Conservation (phyloP, 2,888 invertebrate genomes). For the Busseola fusca region DNA sequence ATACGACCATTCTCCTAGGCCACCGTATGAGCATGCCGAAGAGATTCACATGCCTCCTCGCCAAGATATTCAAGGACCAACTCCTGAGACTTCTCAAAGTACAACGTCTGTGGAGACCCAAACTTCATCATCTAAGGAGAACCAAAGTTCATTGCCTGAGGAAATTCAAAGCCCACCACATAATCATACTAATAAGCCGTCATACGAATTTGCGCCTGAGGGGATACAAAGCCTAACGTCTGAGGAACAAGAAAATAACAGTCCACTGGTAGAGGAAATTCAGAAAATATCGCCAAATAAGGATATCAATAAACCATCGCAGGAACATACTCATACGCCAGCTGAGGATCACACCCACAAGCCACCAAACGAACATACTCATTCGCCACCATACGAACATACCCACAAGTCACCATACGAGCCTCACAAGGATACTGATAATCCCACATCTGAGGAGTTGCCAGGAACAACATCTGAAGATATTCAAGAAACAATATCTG, state of each 20-base stretch:
- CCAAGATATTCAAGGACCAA: background rate
- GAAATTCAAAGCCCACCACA: background rate
- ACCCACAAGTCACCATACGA: background rate
- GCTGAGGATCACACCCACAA: background rate
- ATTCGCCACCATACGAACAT: background rate
- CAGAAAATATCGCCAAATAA: background rate
- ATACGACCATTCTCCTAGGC: background rate
- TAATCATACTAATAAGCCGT: background rate
- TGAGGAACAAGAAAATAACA: background rate
- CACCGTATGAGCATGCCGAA: background rate
- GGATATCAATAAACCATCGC: background rate
- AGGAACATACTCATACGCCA: background rate
- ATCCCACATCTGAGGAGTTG: background rate
- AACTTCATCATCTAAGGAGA: background rate
- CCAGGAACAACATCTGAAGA: background rate
- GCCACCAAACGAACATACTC: background rate
- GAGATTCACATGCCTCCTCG: background rate
- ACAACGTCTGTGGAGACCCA: background rate
- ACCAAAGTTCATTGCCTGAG: background rate
- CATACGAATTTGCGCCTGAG: background rate
- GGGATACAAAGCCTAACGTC: background rate
- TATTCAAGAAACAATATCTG: too few relatives aligned
- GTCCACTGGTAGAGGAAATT: background rate
- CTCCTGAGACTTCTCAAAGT: background rate
- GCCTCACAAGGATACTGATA: background rate